phyloP scores from a whole-genome alignment of 1,140 invertebrate genomes.

The Vollenhovia emeryi region DNA sequence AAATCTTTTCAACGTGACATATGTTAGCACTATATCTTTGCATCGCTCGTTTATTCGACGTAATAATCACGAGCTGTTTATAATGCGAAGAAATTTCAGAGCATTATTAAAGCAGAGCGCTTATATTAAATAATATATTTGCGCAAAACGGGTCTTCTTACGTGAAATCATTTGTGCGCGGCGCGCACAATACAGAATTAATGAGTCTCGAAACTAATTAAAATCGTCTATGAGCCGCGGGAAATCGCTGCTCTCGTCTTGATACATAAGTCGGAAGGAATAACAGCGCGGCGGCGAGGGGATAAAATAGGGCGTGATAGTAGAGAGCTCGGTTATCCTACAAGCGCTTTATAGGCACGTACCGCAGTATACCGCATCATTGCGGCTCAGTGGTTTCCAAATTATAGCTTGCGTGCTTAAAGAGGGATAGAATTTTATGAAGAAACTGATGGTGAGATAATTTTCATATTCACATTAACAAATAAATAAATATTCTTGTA shows the following conservation, averaged over 20 bases:
- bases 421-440: not conserved
- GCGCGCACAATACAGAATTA: conserved; percentile 33
- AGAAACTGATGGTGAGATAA: not conserved
- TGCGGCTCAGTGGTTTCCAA: not conserved
- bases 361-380: conserved; percentile 18
- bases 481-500: not conserved
- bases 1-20: too few species aligned
- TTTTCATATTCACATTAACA: not conserved
- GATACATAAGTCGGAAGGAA: conserved; percentile 33
- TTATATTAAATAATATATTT: conserved; percentile 24
- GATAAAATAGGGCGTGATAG: conserved; percentile 40
- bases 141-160: not conserved
- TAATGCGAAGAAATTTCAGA: not conserved
- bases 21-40: not conserved
- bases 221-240: not conserved
- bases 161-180: not conserved
- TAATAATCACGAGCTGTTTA: not conserved
- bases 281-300: not conserved
- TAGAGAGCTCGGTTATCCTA: conserved; percentile 8
- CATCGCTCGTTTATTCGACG: not conserved
- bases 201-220: conserved; percentile 41
- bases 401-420: not conserved
- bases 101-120: not conserved
- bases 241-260: conserved; percentile 17
- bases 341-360: conserved; percentile 11